Evolutionary conservation across 1,140 invertebrate genomes (phyloP), one percentile per base, ranked within the genome.

Genomic region (Venustaconcha ellipsiformis): DNA sequence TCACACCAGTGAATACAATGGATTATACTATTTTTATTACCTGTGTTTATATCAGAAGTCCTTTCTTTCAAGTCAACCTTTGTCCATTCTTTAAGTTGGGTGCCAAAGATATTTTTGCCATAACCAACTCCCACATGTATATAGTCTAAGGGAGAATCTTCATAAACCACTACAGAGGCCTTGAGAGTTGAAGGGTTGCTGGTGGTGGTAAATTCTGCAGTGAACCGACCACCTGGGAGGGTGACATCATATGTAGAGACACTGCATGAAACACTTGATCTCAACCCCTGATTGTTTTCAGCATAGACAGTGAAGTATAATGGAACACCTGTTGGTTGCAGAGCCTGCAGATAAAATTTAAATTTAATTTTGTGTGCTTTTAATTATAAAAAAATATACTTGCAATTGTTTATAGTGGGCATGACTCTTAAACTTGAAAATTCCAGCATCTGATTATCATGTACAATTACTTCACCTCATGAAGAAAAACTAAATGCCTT

Each of bases 161-260:
- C 83, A 73, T 77, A 78, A 26, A 81, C 80, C 2, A 80, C 73
- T 11, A 82, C 70, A 6, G 74, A 74, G 3, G 71, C 80, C 57
- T 77, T 79, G 12, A 82, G 55, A 5, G 73, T 58, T 14, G 59
- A 26, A 6, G 78, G 70, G 59, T 84, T 82, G 62, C 81, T 83
- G 57, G 80, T 80, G 20, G 80, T 76, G 11, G n/a, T 6, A 59
- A 82, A 85, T 13, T 73, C 82, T 8, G 74, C 72, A 3, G 70
- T 67, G 17, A 85, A 64, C n/a, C 80, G 70, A n/a, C 83, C 83
- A 30, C 57, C 69, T 20, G 83, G 83, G 55, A 83, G 68, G 12
- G 78, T 83, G n/a, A 77, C 72, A 63, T 85, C 83, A 70, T 82
- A 85, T 6, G 82, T 85, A 1, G 67, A 69, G 15, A 85, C 23